Conservation (phyloP, 2,888 invertebrate species). For the Dicyrtoma fusca region DNA sequence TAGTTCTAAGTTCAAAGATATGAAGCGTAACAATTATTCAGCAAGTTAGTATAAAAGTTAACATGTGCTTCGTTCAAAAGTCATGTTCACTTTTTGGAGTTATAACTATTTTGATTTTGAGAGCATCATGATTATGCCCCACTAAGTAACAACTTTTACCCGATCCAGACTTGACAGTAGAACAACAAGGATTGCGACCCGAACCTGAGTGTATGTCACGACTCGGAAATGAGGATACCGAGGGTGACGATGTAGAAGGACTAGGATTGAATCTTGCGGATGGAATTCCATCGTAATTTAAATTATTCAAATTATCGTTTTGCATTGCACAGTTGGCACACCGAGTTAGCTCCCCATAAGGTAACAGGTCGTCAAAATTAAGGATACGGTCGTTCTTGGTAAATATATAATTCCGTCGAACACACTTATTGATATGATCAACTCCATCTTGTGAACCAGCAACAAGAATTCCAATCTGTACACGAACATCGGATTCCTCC, state of each 20-base stretch:
- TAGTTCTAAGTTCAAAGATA: not conserved
- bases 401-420: slow-evolving; percentile 74
- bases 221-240: not conserved
- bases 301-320: slow-evolving; percentile 18
- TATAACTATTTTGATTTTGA: slow-evolving; percentile 78
- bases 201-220: not conserved
- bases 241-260: not conserved
- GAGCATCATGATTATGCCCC: slow-evolving; percentile 70
- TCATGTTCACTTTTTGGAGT: slow-evolving; percentile 66
- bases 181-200: slow-evolving; percentile 28
- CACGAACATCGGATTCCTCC: slow-evolving; percentile 64
- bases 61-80: not conserved
- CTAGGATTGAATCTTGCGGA: slow-evolving; percentile 34
- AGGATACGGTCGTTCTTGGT: slow-evolving; percentile 71
- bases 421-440: slow-evolving; percentile 74
- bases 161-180: slow-evolving; percentile 27
- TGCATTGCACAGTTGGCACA: slow-evolving; percentile 57
- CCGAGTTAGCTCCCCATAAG: slow-evolving; percentile 76
- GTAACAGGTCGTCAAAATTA: slow-evolving; percentile 72
- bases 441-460: slow-evolving; percentile 75
- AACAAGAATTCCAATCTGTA: slow-evolving; percentile 71
- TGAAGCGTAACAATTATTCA: not conserved
- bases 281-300: not conserved
- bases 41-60: not conserved
- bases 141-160: slow-evolving; percentile 65